These are phyloP conservation scores for Hecatera dysodea DNA, from an alignment of 2,888 invertebrate species.

Conservation along the genomic window DNA sequence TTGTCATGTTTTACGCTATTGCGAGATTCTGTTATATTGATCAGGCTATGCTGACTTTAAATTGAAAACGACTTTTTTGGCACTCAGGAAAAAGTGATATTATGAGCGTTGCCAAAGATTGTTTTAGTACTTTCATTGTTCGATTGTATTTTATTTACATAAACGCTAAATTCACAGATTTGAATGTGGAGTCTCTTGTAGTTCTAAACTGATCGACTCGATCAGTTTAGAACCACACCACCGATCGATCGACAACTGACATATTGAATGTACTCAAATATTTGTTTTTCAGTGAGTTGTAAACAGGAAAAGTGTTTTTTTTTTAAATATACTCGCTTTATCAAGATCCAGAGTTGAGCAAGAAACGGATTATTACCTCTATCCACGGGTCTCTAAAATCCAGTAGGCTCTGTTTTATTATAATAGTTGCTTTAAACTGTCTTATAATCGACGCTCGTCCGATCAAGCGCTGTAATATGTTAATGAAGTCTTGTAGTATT, in stretches of 20 bases:
- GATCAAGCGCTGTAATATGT: slow-evolving; percentile 27
- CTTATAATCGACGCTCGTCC: slow-evolving; percentile 23
- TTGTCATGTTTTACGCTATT: slow-evolving; percentile 27
- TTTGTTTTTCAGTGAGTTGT: too few species aligned
- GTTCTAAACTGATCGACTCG: too few species aligned
- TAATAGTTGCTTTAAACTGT: slow-evolving; percentile 13
- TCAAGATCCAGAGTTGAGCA: neutral
- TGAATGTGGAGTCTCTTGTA: too few species aligned
- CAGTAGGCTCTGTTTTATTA: slow-evolving; percentile 37
- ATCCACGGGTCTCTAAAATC: slow-evolving; percentile 21
- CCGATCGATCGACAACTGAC: too few species aligned
- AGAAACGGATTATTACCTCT: neutral
- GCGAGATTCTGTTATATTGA: slow-evolving; percentile 16
- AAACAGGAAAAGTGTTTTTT: too few species aligned
- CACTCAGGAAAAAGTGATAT: neutral
- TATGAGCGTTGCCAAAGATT: neutral
- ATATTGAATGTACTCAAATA: too few species aligned
- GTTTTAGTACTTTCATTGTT: neutral
- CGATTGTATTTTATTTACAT: too few species aligned
- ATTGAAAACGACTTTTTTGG: neutral
- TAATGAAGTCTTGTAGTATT: slow-evolving; percentile 47
- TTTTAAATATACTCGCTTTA: too few species aligned
- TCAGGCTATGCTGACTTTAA: neutral
- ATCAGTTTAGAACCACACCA: too few species aligned
- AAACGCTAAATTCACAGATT: too few species aligned